These are phyloP conservation scores for Ibycter americanus DNA, from an alignment of 2,797 vertebrate genomes.

Conservation along the genomic window DNA sequence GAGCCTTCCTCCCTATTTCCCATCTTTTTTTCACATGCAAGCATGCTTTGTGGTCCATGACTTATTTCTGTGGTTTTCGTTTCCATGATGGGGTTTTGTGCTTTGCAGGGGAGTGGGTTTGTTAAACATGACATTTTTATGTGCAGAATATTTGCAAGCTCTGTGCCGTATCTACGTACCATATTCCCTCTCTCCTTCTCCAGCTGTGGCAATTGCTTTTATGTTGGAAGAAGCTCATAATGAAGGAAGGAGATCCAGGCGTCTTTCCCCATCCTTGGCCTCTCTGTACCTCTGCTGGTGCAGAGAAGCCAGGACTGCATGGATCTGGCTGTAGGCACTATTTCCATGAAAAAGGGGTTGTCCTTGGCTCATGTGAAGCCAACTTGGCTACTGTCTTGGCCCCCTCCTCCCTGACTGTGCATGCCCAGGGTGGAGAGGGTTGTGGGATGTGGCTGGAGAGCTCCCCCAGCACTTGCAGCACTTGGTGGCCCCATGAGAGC, in stretches of 20 bases:
- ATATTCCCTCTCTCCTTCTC: neutral
- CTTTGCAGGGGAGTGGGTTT: neutral
- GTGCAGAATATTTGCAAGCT: neutral
- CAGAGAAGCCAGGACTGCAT: neutral
- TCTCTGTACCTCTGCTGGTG: neutral
- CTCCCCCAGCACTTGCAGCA: neutral
- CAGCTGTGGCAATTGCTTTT: neutral
- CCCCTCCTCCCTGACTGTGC: neutral
- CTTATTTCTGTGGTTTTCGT: neutral
- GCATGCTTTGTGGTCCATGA: neutral
- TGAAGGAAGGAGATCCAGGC: neutral
- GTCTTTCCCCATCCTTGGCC: neutral
- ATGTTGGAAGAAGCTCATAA: neutral
- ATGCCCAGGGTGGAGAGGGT: neutral
- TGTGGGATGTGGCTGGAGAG: neutral
- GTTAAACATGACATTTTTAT: neutral
- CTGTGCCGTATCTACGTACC: neutral
- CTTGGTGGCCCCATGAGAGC: neutral
- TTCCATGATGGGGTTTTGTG: neutral
- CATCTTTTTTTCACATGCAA: neutral
- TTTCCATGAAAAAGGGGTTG: neutral
- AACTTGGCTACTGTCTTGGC: neutral
- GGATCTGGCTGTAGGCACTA: neutral
- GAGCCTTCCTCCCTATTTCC: neutral
- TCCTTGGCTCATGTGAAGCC: neutral